These are phyloP conservation scores for Coregonus ussuriensis DNA, from an alignment of 2,797 vertebrate species.

Conservation along the genomic window DNA sequence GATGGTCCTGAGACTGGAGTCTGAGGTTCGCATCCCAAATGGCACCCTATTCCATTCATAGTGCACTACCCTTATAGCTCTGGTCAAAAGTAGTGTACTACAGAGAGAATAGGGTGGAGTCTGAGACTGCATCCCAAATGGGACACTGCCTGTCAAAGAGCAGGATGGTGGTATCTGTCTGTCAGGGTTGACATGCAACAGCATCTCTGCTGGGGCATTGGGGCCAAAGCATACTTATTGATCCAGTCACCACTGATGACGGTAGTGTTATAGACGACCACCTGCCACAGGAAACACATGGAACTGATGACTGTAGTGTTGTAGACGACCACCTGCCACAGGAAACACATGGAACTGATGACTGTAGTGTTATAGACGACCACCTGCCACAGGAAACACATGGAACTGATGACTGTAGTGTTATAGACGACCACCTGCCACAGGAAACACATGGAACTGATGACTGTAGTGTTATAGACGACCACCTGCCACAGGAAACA, in stretches of 20 bases:
- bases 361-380: constrained; percentile 94
- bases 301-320: constrained; percentile 70
- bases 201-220: constrained; percentile 90
- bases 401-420: constrained; percentile 59
- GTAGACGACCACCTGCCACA: constrained; percentile 81
- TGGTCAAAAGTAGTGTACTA: background rate
- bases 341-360: constrained; percentile 81
- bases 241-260: constrained; percentile 98
- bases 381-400: constrained; percentile 69
- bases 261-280: constrained; percentile 92
- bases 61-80: background rate
- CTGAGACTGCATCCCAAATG: background rate
- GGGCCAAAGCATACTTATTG: constrained; percentile 97
- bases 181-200: constrained; percentile 93
- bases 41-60: background rate
- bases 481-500: constrained; percentile 72
- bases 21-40: constrained; percentile 55
- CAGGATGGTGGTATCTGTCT: constrained; percentile 97
- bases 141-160: constrained; percentile 47
- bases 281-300: constrained; percentile 66
- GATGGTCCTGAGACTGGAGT: constrained; percentile 85
- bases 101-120: background rate
- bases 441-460: constrained; percentile 77
- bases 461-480: constrained; percentile 96
- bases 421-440: constrained; percentile 84